Conservation (phyloP, 1,140 invertebrate species). For the Manduca sexta region DNA sequence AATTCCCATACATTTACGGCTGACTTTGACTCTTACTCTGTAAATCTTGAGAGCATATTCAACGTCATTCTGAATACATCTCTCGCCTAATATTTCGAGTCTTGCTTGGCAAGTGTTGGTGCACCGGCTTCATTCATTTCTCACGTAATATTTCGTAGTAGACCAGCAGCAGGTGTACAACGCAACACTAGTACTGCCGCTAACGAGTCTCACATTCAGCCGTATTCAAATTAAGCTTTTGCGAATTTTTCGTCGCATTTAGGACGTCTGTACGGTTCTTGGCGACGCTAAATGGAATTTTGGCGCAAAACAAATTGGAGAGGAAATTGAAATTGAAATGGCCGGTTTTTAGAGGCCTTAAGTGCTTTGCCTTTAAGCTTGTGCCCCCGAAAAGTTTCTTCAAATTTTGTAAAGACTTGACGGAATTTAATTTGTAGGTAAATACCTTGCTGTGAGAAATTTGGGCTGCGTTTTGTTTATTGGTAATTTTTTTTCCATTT, state of each 20-base stretch:
- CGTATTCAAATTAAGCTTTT: slow-evolving; percentile 41
- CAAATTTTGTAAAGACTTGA: slow-evolving; percentile 2
- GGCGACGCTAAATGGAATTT: slow-evolving; percentile 22
- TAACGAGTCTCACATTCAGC: slow-evolving; percentile 42
- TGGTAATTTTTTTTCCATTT: too few species aligned
- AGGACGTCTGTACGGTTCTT: slow-evolving; percentile 20
- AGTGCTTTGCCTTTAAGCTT: background rate
- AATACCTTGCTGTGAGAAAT: background rate
- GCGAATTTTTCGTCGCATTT: slow-evolving; percentile 34
- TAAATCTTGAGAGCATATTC: too few species aligned
- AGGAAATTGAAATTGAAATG: slow-evolving; percentile 8
- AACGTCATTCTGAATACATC: too few species aligned
- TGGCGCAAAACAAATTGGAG: slow-evolving; percentile 12
- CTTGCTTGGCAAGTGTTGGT: too few species aligned
- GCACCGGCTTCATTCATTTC: too few species aligned
- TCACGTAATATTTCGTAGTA: too few species aligned
- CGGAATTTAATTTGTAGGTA: slow-evolving; percentile 5
- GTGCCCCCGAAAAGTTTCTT: background rate
- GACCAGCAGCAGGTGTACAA: slow-evolving; percentile 7
- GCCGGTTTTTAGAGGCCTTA: slow-evolving; percentile 6
- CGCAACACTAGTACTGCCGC: slow-evolving; percentile 17
- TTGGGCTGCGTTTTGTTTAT: too few species aligned
- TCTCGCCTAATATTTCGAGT: too few species aligned
- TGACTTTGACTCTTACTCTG: too few species aligned
- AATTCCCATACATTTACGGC: too few species aligned